Base-by-base conservation (phyloP, 2,113 vertebrate genomes). In the Nothocercus nigrocapillus region DNA sequence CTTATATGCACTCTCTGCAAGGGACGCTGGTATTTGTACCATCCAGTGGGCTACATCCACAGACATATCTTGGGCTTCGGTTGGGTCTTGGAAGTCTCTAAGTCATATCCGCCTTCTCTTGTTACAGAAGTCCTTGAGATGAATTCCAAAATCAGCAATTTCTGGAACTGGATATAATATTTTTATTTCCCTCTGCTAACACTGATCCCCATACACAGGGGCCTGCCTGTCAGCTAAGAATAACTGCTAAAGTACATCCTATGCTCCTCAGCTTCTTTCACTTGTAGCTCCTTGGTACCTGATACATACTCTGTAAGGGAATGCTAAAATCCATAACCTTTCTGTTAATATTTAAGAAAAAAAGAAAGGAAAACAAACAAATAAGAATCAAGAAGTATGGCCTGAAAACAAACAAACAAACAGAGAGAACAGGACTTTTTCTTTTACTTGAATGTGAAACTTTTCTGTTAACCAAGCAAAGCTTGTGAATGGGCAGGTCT, bases 11-110 rank as follows among this genome's bases (percentile, higher is more conserved):
- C 11, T 32, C 28, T 67, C n/a, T 81, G n/a, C 72, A 77, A 68
- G 53, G 4, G 3, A 7, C 21, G 19, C 10, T 44, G 38, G 7
- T 45, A 40, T 54, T 27, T 89, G 67, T 19, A 54, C 5, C 22
- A 5, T 11, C 27, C 54, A 59, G n/a, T 5, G 16, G 16, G 21
- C 5, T 58, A 24, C 10, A 21, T 22, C 13, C 0, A 0, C 38
- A 32, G 40, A 51, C 14, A 17, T 38, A 21, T 9, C 11, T 16
- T n/a, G 7, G 7, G 74, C 36, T 15, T 13, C 49, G 13, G 21
- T 77, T 66, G 18, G 13, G 21, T 82, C 34, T 62, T 27, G 32
- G 40, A 77, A 85, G 3, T 12, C 14, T 80, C 15, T 49, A 49
- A 2, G 53, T 82, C 62, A 32, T 13, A 16, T 62, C 59, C 14